These are phyloP conservation scores for Drosophila mayri DNA, from an alignment of 1,140 invertebrate species.

Conservation along the genomic window DNA sequence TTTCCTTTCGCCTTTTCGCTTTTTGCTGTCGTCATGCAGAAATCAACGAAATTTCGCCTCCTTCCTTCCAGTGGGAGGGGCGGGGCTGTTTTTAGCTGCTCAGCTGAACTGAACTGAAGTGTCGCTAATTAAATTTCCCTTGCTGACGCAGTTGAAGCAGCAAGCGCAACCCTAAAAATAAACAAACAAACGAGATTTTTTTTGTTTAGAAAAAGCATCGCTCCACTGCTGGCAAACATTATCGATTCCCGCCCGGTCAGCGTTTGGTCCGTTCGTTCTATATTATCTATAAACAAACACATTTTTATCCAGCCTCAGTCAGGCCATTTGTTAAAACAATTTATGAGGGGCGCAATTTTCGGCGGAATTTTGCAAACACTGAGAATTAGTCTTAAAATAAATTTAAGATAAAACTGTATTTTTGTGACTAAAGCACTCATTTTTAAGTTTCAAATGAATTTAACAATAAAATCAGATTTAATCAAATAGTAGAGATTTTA, in stretches of 20 bases:
- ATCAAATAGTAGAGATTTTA: background rate
- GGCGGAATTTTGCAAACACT: slow-evolving; percentile 17
- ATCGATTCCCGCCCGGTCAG: slow-evolving; percentile 29
- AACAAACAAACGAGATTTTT: slow-evolving; percentile 59
- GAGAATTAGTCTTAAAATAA: background rate
- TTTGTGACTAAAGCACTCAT: no score
- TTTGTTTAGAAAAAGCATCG: slow-evolving; percentile 51
- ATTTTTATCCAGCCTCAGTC: slow-evolving; percentile 9
- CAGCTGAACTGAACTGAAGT: slow-evolving; percentile 58
- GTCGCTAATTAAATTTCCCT: slow-evolving; percentile 80
- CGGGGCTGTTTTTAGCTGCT: slow-evolving; percentile 6
- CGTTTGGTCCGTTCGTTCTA: slow-evolving; percentile 1
- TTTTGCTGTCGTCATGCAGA: slow-evolving; percentile 75
- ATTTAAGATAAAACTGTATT: background rate
- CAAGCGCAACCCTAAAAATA: slow-evolving; percentile 68
- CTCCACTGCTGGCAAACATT: slow-evolving; percentile 29
- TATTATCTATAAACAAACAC: slow-evolving; percentile 40
- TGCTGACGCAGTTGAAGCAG: slow-evolving; percentile 66
- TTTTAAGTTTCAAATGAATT: no score
- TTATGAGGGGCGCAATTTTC: slow-evolving; percentile 33
- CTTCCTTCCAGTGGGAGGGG: slow-evolving; percentile 15
- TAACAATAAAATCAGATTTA: no score
- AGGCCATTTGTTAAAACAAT: slow-evolving; percentile 21
- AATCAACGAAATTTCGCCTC: slow-evolving; percentile 46
- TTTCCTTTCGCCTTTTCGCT: slow-evolving; percentile 41